phyloP scores from a whole-genome alignment of 2,888 invertebrate species.

The Bembecia ichneumoniformis region DNA sequence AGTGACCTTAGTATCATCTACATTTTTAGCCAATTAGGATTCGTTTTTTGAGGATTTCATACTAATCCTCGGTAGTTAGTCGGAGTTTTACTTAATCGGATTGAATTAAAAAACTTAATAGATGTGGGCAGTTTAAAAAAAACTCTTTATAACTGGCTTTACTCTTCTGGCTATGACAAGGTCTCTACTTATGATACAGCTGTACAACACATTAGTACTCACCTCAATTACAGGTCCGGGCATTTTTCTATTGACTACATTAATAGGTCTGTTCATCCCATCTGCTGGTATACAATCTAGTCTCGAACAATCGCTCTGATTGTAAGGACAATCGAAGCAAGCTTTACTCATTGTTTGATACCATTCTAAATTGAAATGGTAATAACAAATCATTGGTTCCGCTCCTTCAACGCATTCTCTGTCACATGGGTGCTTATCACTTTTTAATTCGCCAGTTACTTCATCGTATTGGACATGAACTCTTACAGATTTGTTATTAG shows the following conservation, averaged over 20 bases:
- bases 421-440: constrained; percentile 73
- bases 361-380: constrained; percentile 83
- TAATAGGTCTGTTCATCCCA: constrained; percentile 81
- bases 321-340: constrained; percentile 86
- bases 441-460: constrained; percentile 54
- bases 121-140: too few relatives aligned
- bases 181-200: too few relatives aligned
- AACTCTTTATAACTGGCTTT: too few relatives aligned
- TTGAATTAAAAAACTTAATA: too few relatives aligned
- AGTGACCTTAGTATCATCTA: too few relatives aligned
- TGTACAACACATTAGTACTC: constrained; percentile 11
- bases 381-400: constrained; percentile 78
- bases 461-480: constrained; percentile 54
- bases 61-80: too few relatives aligned
- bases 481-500: constrained; percentile 33
- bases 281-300: constrained; percentile 89
- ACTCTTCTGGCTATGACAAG: too few relatives aligned
- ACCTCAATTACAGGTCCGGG: constrained; percentile 91
- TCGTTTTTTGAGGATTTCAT: too few relatives aligned
- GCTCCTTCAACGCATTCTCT: constrained; percentile 75
- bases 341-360: constrained; percentile 91
- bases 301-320: constrained; percentile 80
- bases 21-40: too few relatives aligned
- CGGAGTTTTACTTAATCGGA: too few relatives aligned
- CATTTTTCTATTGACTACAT: constrained; percentile 87